phyloP scores from a whole-genome alignment of 2,888 invertebrate species.

The Xylota segnis region DNA sequence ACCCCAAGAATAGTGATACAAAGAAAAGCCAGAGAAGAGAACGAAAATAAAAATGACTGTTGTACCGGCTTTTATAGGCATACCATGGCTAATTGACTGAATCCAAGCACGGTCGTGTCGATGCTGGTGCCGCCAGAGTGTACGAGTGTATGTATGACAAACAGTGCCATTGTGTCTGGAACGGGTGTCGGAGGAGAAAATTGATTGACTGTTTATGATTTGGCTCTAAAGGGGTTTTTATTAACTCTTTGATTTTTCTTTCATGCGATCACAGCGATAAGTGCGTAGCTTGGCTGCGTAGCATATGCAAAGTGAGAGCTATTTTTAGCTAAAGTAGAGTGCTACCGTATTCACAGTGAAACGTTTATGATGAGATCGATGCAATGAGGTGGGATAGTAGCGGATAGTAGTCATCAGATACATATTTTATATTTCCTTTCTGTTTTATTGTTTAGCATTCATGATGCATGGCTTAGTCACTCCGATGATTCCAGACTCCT shows the following conservation, averaged over 20 bases:
- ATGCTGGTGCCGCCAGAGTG: conserved; percentile 42
- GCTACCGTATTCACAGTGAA: conserved; percentile 44
- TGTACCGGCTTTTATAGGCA: conserved; percentile 60
- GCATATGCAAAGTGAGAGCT: conserved; percentile 31
- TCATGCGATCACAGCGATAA: conserved; percentile 41
- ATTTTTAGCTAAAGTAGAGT: conserved; percentile 37
- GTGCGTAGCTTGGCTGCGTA: background rate
- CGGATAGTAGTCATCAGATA: conserved; percentile 11
- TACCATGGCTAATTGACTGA: conserved; percentile 67
- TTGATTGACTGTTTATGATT: conserved; percentile 75
- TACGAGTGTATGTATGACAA: conserved; percentile 67
- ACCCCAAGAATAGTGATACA: conserved; percentile 13
- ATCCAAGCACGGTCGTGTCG: conserved; percentile 61
- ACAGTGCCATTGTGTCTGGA: conserved; percentile 71
- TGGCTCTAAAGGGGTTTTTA: conserved; percentile 58
- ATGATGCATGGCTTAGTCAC: no score
- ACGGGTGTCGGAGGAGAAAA: conserved; percentile 66
- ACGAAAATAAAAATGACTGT: conserved; percentile 39
- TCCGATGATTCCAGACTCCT: no score
- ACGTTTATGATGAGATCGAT: conserved; percentile 1
- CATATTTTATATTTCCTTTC: no score
- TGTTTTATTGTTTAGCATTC: no score
- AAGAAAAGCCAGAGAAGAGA: conserved; percentile 27
- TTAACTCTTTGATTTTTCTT: conserved; percentile 35
- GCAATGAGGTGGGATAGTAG: background rate